Evolutionary conservation across 2,888 invertebrate species (phyloP).

Genomic region (Drosophila buzzatii): DNA sequence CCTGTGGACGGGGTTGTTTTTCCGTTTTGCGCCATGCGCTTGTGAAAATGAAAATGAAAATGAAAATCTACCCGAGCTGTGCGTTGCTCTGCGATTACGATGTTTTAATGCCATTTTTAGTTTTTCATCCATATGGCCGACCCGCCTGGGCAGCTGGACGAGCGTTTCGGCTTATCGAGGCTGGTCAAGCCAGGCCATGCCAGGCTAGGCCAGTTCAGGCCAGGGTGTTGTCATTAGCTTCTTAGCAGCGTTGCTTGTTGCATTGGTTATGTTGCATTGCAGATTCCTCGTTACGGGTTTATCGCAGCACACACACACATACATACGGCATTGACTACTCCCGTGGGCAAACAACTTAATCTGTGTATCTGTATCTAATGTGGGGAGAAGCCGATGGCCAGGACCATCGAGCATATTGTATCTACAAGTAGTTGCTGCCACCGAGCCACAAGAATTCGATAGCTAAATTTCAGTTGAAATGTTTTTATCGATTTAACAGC

Average conservation of each 20-base stretch:
- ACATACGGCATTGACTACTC: constrained; percentile 36
- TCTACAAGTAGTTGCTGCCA: constrained; percentile 59
- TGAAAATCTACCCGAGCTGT: constrained; percentile 73
- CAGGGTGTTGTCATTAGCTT: constrained; percentile 47
- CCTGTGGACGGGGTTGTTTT: constrained; percentile 76
- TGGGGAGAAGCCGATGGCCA: constrained; percentile 50
- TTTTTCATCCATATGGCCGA: constrained; percentile 72
- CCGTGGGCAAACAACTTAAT: constrained; percentile 65
- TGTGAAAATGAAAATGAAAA: constrained; percentile 62
- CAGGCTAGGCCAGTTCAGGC: background rate
- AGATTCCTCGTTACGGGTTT: constrained; percentile 38
- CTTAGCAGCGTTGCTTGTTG: constrained; percentile 38
- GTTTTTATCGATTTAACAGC: constrained; percentile 77
- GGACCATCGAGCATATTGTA: constrained; percentile 61
- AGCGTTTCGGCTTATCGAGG: constrained; percentile 58
- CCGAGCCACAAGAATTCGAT: constrained; percentile 44
- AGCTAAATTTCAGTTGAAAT: constrained; percentile 70
- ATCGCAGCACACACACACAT: constrained; percentile 31
- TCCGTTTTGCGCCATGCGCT: constrained; percentile 55
- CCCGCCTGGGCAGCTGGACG: constrained; percentile 33
- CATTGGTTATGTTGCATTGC: constrained; percentile 41
- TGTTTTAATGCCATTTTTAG: constrained; percentile 75
- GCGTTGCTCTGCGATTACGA: constrained; percentile 65
- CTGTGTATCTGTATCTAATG: constrained; percentile 64
- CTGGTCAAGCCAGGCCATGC: constrained; percentile 18